Evolutionary conservation across 2,113 vertebrate species (phyloP), one percentile per base, ranked within the genome.

Genomic region (Sturnira hondurensis): DNA sequence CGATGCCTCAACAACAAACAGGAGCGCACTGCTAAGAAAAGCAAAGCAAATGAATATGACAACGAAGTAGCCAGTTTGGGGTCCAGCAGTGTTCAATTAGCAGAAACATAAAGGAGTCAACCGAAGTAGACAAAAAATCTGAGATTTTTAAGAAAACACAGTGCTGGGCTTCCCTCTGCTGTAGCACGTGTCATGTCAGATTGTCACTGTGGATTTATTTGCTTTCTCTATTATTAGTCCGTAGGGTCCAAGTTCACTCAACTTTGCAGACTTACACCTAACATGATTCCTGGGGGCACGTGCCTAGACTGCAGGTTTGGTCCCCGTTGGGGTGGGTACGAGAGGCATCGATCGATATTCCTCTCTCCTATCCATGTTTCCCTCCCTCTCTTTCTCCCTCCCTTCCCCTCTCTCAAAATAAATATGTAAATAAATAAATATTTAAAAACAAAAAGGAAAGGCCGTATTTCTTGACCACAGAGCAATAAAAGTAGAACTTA

Each of bases 151-250:
- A 71, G 41, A 20, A 71, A 65, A 76, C 31, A 4, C 0, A 82
- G 22, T 24, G 17, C 71, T 77, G n/a, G 77, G 71, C 33, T 52
- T 89, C 41, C 8, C 47, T 73, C 63, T 31, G 22, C 31, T 1
- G 1, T 0, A 19, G 43, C n/a, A 3, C 3, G 7, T 1, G 31
- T 77, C 68, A 24, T 7, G 0, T 33, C 41, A 2, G 36, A n/a
- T 36, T 33, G 45, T 52, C 45, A 11, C 1, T 28, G 50, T 16
- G 56, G 7, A 28, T 26, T 54, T 54, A 12, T 45, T 52, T 43
- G 33, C 50, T n/a, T 82, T 89, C 24, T 63, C 65, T 24, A 3
- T 61, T 78, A 10, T 22, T 50, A 77, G 45, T 47, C 47, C 9
- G 36, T 43, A 36, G 43, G 17, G 16, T 45, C 14, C 28, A 61